Evolutionary conservation across 2,113 vertebrate genomes (phyloP).

Genomic region (Fulica atra): DNA sequence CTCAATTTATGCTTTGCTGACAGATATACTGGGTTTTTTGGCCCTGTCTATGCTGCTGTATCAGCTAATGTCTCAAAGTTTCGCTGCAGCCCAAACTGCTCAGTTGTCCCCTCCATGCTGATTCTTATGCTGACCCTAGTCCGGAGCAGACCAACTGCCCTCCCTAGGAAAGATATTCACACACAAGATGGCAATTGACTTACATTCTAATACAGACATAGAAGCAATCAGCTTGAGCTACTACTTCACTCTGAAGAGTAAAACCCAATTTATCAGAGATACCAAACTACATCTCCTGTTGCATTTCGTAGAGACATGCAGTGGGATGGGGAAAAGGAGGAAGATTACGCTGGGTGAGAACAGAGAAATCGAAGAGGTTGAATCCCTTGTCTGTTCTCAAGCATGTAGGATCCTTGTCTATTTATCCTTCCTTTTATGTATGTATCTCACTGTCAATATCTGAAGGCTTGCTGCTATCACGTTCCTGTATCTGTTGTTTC

Average conservation of each 20-base stretch:
- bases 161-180: background rate
- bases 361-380: background rate
- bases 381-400: background rate
- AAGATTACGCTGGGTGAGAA: background rate
- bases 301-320: background rate
- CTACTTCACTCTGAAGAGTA: background rate
- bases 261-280: background rate
- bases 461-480: background rate
- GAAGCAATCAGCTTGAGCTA: background rate
- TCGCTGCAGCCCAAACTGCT: background rate
- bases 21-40: background rate
- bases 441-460: background rate
- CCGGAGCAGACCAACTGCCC: background rate
- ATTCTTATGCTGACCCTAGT: background rate
- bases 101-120: accelerated
- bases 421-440: background rate
- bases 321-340: background rate
- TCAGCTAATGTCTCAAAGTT: background rate
- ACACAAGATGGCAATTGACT: background rate
- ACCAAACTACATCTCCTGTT: background rate
- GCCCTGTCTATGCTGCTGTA: background rate
- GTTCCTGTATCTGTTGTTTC: background rate
- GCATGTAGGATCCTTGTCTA: background rate
- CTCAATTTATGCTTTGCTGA: background rate
- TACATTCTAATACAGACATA: background rate